phyloP scores from a whole-genome alignment of 2,113 vertebrate species.

The Thalassarche chlororhynchos region DNA sequence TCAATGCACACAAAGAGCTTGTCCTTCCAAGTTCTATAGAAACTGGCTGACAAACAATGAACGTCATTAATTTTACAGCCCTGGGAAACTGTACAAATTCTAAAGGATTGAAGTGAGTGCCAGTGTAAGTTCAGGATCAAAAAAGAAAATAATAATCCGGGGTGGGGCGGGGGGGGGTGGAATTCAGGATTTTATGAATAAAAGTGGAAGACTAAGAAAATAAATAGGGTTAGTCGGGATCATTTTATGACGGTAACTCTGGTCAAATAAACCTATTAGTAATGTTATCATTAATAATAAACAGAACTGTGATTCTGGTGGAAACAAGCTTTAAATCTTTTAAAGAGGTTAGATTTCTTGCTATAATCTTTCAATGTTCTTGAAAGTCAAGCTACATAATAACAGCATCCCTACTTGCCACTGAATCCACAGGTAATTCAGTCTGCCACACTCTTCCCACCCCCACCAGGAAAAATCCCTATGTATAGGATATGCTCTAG shows the following conservation, averaged over 20 bases:
- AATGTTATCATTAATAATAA: background rate
- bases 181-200: background rate
- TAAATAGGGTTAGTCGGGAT: background rate
- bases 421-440: background rate
- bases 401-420: background rate
- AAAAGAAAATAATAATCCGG: background rate
- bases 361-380: background rate
- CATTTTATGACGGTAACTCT: background rate
- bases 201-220: background rate
- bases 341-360: background rate
- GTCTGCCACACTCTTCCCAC: background rate
- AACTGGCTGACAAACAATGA: background rate
- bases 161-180: no score
- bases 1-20: background rate
- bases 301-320: background rate
- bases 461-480: background rate
- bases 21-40: background rate
- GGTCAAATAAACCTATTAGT: background rate
- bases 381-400: background rate
- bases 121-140: background rate
- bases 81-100: background rate
- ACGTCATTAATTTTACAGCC: background rate
- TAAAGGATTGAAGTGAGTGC: background rate
- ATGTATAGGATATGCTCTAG: background rate
- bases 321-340: background rate